These are phyloP conservation scores for Ficedula albicollis DNA, from an alignment of 2,797 vertebrate species.

Conservation along the genomic window DNA sequence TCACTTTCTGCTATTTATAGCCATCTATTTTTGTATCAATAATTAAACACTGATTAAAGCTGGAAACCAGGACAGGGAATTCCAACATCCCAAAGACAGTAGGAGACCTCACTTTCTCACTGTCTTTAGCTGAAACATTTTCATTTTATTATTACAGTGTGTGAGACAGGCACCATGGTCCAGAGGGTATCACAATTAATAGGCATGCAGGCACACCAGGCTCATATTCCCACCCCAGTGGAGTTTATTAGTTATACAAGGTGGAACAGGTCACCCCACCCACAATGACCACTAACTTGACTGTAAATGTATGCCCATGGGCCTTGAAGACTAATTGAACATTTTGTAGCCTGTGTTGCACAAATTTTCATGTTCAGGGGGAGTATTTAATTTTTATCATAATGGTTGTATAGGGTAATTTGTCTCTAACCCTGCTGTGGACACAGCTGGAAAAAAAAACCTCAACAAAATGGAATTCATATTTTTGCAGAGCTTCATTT, in stretches of 20 bases:
- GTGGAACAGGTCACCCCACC: not conserved
- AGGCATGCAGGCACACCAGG: not conserved
- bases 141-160: not conserved
- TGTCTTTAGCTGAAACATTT: not conserved
- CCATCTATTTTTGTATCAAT: not conserved
- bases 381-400: not conserved
- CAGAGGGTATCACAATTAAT: not conserved
- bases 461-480: not conserved
- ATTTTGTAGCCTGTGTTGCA: not conserved
- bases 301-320: fast-evolving
- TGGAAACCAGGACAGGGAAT: not conserved
- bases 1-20: not conserved
- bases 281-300: not conserved
- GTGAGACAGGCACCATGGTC: not conserved
- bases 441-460: not conserved
- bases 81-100: not conserved
- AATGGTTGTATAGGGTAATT: not conserved
- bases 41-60: not conserved
- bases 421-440: not conserved
- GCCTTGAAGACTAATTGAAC: not conserved
- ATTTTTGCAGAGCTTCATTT: not conserved
- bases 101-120: not conserved
- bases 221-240: not conserved
- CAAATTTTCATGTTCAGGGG: not conserved
- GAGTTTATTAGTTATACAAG: not conserved